phyloP scores from a whole-genome alignment of 2,797 vertebrate genomes.

The Smutsia gigantea region DNA sequence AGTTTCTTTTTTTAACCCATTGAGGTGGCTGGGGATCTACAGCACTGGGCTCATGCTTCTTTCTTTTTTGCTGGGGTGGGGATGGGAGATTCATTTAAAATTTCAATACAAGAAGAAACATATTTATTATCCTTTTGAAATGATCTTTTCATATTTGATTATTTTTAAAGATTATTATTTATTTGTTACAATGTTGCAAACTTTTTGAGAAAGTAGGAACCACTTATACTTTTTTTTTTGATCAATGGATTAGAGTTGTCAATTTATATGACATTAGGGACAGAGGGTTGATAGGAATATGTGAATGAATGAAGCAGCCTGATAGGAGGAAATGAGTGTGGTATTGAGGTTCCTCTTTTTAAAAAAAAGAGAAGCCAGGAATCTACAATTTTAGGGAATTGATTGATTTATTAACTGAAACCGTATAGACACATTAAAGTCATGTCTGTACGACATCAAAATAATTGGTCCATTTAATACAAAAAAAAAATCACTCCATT shows the following conservation, averaged over 20 bases:
- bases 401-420: slow-evolving; percentile 13
- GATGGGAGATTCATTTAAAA: background rate
- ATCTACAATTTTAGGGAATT: background rate
- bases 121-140: background rate
- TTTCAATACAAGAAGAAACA: background rate
- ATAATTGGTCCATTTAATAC: background rate
- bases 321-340: background rate
- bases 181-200: background rate
- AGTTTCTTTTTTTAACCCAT: background rate
- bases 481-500: background rate
- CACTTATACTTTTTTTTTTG: background rate
- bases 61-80: rapidly evolving
- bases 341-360: background rate
- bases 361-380: background rate
- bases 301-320: background rate
- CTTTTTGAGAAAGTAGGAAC: background rate
- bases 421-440: background rate
- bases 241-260: background rate
- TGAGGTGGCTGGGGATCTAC: background rate
- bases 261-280: background rate
- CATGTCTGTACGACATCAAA: background rate
- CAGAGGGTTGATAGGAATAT: background rate
- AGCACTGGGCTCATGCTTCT: background rate
- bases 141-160: background rate
- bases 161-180: background rate